Evolutionary conservation across 2,888 invertebrate species (phyloP).

Genomic region (Caenorhabditis sp.): DNA sequence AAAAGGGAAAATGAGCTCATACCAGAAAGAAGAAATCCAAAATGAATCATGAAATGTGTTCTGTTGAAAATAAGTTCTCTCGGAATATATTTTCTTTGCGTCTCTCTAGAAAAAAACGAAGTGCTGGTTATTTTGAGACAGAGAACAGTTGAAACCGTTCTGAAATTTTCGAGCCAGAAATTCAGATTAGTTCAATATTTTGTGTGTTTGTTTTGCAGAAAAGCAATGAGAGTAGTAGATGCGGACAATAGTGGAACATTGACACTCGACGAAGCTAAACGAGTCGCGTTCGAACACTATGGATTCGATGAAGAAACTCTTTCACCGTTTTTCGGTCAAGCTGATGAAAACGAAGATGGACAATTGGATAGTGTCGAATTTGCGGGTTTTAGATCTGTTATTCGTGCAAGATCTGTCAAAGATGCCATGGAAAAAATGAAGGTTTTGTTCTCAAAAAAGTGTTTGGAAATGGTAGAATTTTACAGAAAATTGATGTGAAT

Average conservation of each 20-base stretch:
- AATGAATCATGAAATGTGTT: too few species aligned
- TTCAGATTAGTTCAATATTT: too few species aligned
- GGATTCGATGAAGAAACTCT: slow-evolving; percentile 57
- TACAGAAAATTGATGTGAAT: slow-evolving; percentile 47
- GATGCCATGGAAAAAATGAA: slow-evolving; percentile 53
- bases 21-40: too few species aligned
- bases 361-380: slow-evolving; percentile 68
- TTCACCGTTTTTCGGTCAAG: slow-evolving; percentile 68
- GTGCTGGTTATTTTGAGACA: too few species aligned
- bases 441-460: slow-evolving; percentile 11
- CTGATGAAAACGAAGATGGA: slow-evolving; percentile 69
- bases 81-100: too few species aligned
- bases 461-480: not conserved
- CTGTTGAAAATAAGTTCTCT: too few species aligned
- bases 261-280: slow-evolving; percentile 66
- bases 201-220: slow-evolving; percentile 24
- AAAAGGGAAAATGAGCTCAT: too few species aligned
- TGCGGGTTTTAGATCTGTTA: slow-evolving; percentile 66
- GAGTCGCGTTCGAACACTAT: slow-evolving; percentile 67
- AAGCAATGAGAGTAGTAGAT: slow-evolving; percentile 59
- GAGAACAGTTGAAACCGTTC: too few species aligned
- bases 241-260: slow-evolving; percentile 66
- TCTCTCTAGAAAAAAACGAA: too few species aligned
- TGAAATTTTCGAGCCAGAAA: too few species aligned
- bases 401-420: slow-evolving; percentile 48